Evolutionary conservation across 2,888 invertebrate genomes (phyloP).

Genomic region (Gortyna flavago): DNA sequence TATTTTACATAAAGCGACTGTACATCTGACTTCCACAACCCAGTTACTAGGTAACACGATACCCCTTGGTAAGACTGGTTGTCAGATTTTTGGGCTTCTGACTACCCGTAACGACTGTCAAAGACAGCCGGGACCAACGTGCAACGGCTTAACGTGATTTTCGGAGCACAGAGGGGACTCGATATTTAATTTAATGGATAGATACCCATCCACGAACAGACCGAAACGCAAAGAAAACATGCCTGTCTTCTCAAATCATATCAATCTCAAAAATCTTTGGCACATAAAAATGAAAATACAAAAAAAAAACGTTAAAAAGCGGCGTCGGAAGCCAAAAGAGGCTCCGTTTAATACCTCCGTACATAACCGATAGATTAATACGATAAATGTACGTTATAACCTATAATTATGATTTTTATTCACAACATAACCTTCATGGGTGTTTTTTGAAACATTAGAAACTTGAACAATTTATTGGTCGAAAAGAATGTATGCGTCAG

Average conservation of each 20-base stretch:
- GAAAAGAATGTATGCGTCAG: constrained; percentile 58
- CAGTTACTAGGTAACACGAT: too few relatives aligned
- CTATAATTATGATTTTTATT: constrained; percentile 83
- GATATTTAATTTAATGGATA: neutral
- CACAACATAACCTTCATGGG: constrained; percentile 70
- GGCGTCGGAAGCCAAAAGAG: constrained; percentile 74
- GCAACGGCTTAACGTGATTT: neutral
- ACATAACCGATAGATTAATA: constrained; percentile 82
- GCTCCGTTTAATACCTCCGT: constrained; percentile 67
- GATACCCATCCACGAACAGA: neutral
- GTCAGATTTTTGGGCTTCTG: neutral
- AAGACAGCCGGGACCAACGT: neutral
- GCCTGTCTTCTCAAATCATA: constrained; percentile 18
- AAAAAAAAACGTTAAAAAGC: constrained; percentile 50
- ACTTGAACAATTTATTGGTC: constrained; percentile 54
- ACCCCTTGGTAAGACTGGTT: neutral
- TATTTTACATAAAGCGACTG: too few relatives aligned
- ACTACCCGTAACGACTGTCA: neutral
- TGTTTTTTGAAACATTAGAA: constrained; percentile 65
- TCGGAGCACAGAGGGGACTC: neutral
- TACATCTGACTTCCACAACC: too few relatives aligned
- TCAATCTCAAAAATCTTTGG: constrained; percentile 50
- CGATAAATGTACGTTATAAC: constrained; percentile 81
- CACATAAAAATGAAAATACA: constrained; percentile 25
- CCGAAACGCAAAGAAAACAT: neutral